phyloP scores from a whole-genome alignment of 2,888 invertebrate genomes.

The Agonopterix subpropinquella region DNA sequence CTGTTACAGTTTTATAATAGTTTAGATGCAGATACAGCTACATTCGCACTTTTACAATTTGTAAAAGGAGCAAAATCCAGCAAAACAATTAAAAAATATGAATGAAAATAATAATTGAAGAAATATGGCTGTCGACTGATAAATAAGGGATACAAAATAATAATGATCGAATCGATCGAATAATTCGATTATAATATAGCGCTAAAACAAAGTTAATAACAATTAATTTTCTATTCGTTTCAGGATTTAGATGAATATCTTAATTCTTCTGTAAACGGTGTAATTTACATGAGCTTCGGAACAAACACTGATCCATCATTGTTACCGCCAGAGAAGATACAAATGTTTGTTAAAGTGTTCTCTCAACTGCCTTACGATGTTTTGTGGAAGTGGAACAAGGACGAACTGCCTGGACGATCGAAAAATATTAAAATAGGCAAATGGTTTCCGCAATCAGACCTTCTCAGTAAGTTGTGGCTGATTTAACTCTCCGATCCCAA shows the following conservation, averaged over 20 bases:
- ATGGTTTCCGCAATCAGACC: constrained; percentile 46
- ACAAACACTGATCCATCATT: constrained; percentile 35
- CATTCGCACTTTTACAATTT: background rate
- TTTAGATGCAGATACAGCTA: too few species aligned
- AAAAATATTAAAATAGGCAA: constrained; percentile 39
- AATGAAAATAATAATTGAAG: background rate
- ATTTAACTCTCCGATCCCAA: too few species aligned
- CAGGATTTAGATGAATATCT: constrained; percentile 38
- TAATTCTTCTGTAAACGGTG: constrained; percentile 36
- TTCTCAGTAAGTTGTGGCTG: constrained; percentile 30
- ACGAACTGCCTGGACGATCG: constrained; percentile 28
- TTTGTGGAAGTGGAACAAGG: constrained; percentile 46
- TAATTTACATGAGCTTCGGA: constrained; percentile 46
- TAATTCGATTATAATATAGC: too few species aligned
- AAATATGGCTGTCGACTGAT: background rate
- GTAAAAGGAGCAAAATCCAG: background rate
- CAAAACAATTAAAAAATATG: background rate
- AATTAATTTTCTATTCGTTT: constrained; percentile 6
- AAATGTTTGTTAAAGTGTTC: constrained; percentile 33
- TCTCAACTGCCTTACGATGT: constrained; percentile 39
- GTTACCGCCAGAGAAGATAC: constrained; percentile 27
- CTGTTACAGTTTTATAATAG: too few species aligned
- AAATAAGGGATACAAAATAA: too few species aligned
- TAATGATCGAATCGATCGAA: too few species aligned
- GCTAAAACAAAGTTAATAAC: background rate